Conservation (phyloP, 2,797 vertebrate genomes). For the Sebastes cheni region DNA sequence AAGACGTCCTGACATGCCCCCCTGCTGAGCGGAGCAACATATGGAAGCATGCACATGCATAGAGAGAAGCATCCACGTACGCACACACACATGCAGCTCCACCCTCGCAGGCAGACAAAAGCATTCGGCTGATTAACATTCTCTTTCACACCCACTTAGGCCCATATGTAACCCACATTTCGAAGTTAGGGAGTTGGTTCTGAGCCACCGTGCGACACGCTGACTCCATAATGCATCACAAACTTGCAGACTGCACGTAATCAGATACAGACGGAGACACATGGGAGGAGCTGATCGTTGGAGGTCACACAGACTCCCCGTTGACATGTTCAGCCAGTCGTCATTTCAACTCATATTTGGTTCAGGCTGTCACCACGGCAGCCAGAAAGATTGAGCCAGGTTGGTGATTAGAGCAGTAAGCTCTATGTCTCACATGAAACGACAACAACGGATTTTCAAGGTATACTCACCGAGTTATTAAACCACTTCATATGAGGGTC, state of each 20-base stretch:
- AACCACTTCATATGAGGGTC: not conserved
- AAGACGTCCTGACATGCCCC: slow-evolving; percentile 48
- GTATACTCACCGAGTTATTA: not conserved
- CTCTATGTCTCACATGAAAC: not conserved
- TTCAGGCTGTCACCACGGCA: not conserved
- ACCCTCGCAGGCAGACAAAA: slow-evolving; percentile 36
- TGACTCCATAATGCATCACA: slow-evolving; percentile 36
- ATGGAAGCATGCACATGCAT: slow-evolving; percentile 28
- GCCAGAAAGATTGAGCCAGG: not conserved
- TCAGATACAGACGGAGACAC: slow-evolving; percentile 40
- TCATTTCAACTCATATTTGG: slow-evolving; percentile 9
- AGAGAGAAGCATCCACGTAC: not conserved
- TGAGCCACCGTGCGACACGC: slow-evolving; percentile 16
- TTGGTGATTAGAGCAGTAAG: not conserved
- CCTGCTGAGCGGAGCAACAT: slow-evolving; percentile 45
- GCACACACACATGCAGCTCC: slow-evolving; percentile 9
- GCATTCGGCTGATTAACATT: slow-evolving; percentile 62
- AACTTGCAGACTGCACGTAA: slow-evolving; percentile 34
- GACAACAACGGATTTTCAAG: not conserved
- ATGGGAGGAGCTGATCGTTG: slow-evolving; percentile 13
- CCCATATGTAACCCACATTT: slow-evolving; percentile 55
- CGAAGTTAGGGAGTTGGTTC: slow-evolving; percentile 20
- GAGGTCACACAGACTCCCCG: not conserved
- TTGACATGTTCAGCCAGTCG: not conserved
- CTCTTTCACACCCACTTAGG: slow-evolving; percentile 63